Evolutionary conservation across 1,140 invertebrate species (phyloP), one percentile per base, ranked within the genome.

Genomic region (Rhagoletis zephyria): DNA sequence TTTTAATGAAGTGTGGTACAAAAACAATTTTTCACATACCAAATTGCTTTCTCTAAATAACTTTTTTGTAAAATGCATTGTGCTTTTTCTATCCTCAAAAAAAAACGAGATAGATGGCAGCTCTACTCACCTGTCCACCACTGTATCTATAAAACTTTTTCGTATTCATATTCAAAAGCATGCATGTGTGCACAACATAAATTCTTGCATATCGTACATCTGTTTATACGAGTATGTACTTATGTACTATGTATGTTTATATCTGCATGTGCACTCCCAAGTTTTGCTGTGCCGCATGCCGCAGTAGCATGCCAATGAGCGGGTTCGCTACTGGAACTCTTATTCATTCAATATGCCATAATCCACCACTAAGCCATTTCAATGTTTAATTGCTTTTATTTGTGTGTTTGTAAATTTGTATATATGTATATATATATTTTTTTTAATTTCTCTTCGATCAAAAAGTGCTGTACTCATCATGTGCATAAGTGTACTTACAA

Each of bases 301-400:
- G 56, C 74, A 81, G 74, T 81, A 81, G 74, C 74, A 81, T 81
- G 74, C 74, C 74, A 81, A 81, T 81, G 74, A 81, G 74, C 67
- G n/a, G 74, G 5, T 81, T 56, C 45, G 48, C 74, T 81, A 81
- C 74, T 30, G 74, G n/a, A n/a, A 81, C 48, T 51, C 74, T 30
- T n/a, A 81, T n/a, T 56, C 16, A 81, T 81, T 48, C 48, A 81
- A 81, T 81, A 81, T 19, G 74, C 74, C 7, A 81, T 81, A 81
- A 81, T 81, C 74, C 74, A 81, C 74, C 74, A 56, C 74, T 81
- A 81, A 81, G 74, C 74, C 56, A 81, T 81, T 9, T 51, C 74
- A 51, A 81, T 81, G 74, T 81, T 81, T 81, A 81, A 81, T 81
- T 81, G 74, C 74, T 81, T 81, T 81, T 81, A 81, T 81, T 81